phyloP scores from a whole-genome alignment of 2,113 vertebrate species.

The Periophthalmus modestus region DNA sequence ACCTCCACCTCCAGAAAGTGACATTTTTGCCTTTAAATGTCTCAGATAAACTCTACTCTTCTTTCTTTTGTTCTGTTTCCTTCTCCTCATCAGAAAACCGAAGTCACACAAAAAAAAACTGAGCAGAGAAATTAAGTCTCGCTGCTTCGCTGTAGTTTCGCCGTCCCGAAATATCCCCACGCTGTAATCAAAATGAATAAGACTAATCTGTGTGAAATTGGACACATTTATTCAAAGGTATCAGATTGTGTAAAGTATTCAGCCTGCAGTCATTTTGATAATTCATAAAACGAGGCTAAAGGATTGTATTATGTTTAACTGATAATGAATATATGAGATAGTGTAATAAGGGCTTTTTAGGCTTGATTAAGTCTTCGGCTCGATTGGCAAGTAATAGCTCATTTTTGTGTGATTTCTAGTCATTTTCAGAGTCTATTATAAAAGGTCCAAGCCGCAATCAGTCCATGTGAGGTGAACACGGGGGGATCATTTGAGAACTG shows the following conservation, averaged over 20 bases:
- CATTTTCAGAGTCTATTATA: constrained; percentile 14
- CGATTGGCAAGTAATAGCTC: constrained; percentile 37
- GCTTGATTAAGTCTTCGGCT: constrained; percentile 40
- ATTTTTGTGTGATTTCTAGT: constrained; percentile 22
- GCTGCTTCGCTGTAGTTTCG: background rate
- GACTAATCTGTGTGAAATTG: constrained; percentile 54
- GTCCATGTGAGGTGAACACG: constrained; percentile 19
- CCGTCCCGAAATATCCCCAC: constrained; percentile 17
- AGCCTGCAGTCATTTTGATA: constrained; percentile 55
- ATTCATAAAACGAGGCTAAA: constrained; percentile 46
- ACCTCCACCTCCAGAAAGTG: no score
- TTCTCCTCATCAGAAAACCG: no score
- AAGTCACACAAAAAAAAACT: no score
- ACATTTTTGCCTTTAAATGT: no score
- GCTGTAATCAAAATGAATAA: constrained; percentile 39
- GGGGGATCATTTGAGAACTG: constrained; percentile 29
- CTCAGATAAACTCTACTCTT: no score
- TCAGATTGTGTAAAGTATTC: constrained; percentile 50
- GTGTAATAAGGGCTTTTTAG: constrained; percentile 47
- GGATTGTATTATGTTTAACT: constrained; percentile 49
- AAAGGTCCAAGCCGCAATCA: constrained; percentile 29
- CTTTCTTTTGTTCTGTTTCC: no score
- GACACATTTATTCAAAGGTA: constrained; percentile 57
- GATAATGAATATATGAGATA: constrained; percentile 49
- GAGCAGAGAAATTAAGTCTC: no score